Evolutionary conservation across 2,113 vertebrate genomes (phyloP).

Genomic region (Aphelocoma coerulescens): DNA sequence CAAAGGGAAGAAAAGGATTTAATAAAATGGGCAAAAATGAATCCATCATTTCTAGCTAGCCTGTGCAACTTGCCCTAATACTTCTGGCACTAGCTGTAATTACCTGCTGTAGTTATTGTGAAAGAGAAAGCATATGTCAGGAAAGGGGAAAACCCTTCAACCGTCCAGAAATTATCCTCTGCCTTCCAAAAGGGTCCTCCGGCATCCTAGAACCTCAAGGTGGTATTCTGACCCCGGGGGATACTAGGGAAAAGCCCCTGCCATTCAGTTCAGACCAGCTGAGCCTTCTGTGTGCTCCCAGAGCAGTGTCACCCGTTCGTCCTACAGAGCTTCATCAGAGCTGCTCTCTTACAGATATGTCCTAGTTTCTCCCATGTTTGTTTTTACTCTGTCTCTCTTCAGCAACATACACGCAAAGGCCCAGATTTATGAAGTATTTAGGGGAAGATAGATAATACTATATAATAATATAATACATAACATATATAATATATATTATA

Average conservation of each 20-base stretch:
- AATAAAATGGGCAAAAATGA: background rate
- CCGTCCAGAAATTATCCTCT: background rate
- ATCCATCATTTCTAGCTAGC: background rate
- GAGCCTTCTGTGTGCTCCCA: background rate
- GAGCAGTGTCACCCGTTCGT: background rate
- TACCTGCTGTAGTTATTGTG: background rate
- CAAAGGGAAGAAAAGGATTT: background rate
- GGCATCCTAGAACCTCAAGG: background rate
- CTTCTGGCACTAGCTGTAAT: background rate
- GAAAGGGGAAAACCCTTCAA: background rate
- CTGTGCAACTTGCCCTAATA: background rate
- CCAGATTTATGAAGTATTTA: background rate
- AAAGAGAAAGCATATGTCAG: background rate
- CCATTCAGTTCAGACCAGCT: background rate
- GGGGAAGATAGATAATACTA: background rate
- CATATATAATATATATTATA: no score
- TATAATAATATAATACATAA: no score
- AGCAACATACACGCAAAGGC: background rate
- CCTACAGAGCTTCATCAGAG: background rate
- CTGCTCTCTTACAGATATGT: background rate
- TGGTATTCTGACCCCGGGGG: background rate
- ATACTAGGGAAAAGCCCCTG: background rate
- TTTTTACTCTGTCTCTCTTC: background rate
- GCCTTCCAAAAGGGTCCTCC: background rate
- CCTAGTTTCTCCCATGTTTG: background rate